A percentile compares a stretch with the other conserved stretches of the same genome.
Evolutionary conservation across 2,888 invertebrate genomes (phyloP).

Genomic region (Eupithecia subfuscata): DNA sequence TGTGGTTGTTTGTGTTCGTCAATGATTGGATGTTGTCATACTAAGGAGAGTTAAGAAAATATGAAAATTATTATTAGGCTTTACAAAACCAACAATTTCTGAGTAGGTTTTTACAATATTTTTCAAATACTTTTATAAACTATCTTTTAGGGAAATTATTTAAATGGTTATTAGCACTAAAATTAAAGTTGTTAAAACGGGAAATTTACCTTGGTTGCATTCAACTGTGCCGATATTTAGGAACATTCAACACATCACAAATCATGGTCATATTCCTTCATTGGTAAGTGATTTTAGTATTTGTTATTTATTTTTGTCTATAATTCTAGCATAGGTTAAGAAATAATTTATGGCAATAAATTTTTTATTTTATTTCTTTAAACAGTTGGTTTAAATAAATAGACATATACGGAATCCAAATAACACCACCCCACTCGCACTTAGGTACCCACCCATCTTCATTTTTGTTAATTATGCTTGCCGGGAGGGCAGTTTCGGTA

Average conservation of each 20-base stretch:
- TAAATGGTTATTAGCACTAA: too few relatives aligned
- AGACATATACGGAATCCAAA: conserved; percentile 7
- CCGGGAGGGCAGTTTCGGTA: conserved; percentile 66
- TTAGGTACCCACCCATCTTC: conserved; percentile 10
- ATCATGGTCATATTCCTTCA: too few relatives aligned
- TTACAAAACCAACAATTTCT: background rate
- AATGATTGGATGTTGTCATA: background rate
- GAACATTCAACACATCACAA: background rate
- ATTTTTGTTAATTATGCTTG: conserved; percentile 70
- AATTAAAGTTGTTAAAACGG: too few relatives aligned
- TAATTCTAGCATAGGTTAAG: too few relatives aligned
- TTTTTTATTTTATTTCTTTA: too few relatives aligned
- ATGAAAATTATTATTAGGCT: background rate
- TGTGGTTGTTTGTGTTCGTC: background rate
- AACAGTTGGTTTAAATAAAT: background rate
- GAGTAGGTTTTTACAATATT: background rate
- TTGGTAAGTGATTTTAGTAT: background rate
- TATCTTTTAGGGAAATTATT: too few relatives aligned
- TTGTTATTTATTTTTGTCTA: too few relatives aligned
- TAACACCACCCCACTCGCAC: background rate
- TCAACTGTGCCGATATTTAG: background rate
- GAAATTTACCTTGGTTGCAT: background rate
- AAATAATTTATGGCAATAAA: too few relatives aligned
- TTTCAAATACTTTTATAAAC: too few relatives aligned
- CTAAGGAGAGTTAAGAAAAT: background rate